A percentile compares a stretch with the other conserved stretches of the same genome.
Evolutionary conservation across 2,888 invertebrate species (phyloP).

Genomic region (Rhimphoctona megacephalus): DNA sequence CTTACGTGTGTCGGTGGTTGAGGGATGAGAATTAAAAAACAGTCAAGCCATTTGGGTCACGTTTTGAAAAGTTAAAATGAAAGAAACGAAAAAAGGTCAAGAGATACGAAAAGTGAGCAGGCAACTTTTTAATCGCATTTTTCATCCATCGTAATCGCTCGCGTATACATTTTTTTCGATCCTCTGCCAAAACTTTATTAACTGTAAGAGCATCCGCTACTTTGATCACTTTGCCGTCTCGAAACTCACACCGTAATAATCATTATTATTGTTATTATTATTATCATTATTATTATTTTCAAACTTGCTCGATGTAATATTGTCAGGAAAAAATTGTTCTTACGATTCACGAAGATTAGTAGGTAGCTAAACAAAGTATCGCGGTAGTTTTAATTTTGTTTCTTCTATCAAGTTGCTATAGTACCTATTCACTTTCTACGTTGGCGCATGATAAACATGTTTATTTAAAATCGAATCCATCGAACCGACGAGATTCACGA

Average conservation of each 20-base stretch:
- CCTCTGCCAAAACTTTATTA: conserved; percentile 22
- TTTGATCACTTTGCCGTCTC: neutral
- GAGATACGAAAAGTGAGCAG: conserved; percentile 17
- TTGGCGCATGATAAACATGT: neutral
- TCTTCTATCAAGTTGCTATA: neutral
- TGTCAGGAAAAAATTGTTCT: neutral
- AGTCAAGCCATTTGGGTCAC: conserved; percentile 48
- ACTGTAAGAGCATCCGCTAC: conserved; percentile 3
- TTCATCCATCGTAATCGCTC: conserved; percentile 14
- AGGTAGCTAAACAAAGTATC: neutral
- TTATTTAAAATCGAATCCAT: conserved; percentile 4
- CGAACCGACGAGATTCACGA: neutral
- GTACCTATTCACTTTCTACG: neutral
- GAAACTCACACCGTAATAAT: neutral
- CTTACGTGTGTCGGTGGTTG: neutral
- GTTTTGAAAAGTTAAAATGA: conserved; percentile 37
- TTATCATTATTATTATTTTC: neutral
- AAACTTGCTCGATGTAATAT: neutral
- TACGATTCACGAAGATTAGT: neutral
- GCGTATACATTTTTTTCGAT: conserved; percentile 15
- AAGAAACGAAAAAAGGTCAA: neutral
- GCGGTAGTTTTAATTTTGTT: neutral
- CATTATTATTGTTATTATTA: neutral
- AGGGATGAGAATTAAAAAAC: conserved; percentile 12
- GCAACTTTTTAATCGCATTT: conserved; percentile 41